Percentiles rank a stretch among this genome's conserved stretches.
These are phyloP conservation scores for Acronicta aceris DNA, from an alignment of 2,888 invertebrate genomes.

Conservation along the genomic window DNA sequence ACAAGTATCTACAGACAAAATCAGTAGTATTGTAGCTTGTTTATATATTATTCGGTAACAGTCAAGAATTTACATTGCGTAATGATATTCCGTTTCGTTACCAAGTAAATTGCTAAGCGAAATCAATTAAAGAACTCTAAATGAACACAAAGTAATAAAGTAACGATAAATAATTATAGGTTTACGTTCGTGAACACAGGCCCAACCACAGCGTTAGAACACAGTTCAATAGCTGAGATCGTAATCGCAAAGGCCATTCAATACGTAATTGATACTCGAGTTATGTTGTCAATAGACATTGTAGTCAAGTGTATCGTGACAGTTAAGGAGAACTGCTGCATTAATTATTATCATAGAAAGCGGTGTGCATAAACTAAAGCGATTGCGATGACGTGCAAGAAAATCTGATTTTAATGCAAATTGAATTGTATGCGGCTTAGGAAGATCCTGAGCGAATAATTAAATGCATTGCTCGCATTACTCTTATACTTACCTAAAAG, in stretches of 20 bases:
- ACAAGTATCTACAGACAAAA: not conserved
- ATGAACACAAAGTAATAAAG: conserved; percentile 46
- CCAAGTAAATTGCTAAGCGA: conserved; percentile 44
- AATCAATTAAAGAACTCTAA: conserved; percentile 44
- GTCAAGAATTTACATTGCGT: conserved; percentile 25
- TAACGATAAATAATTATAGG: conserved; percentile 40
- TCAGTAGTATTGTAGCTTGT: conserved; percentile 6
- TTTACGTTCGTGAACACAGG: conserved; percentile 41
- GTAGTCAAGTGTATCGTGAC: conserved; percentile 61
- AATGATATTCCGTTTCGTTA: conserved; percentile 37
- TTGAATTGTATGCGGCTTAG: conserved; percentile 40
- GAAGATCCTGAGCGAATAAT: conserved; percentile 42
- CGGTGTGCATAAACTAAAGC: conserved; percentile 38
- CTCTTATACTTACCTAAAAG: conserved; percentile 23
- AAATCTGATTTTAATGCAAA: conserved; percentile 52
- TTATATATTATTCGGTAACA: conserved; percentile 25
- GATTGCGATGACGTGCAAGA: conserved; percentile 36
- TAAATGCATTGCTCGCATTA: conserved; percentile 43
- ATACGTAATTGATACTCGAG: conserved; percentile 64
- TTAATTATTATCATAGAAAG: conserved; percentile 55
- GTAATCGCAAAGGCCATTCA: conserved; percentile 66
- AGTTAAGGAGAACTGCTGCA: conserved; percentile 51
- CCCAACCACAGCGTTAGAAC: conserved; percentile 55
- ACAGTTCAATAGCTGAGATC: conserved; percentile 64
- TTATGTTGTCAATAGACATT: conserved; percentile 65